phyloP scores from a whole-genome alignment of 2,113 vertebrate genomes.

The Nipponia nippon region DNA sequence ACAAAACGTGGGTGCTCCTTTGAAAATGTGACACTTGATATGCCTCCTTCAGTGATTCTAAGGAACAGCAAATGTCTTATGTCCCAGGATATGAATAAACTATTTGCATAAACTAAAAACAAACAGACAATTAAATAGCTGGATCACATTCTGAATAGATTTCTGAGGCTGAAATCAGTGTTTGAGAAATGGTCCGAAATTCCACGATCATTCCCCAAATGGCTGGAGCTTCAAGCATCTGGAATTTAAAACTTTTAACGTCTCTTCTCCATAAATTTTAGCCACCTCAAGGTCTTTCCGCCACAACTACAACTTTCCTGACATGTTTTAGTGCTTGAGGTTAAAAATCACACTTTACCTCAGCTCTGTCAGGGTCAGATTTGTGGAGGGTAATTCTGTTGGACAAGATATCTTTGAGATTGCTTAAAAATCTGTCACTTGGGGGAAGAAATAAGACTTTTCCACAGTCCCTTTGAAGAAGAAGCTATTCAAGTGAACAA shows the following conservation, averaged over 20 bases:
- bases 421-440: background rate
- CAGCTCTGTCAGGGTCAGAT: conserved; percentile 43
- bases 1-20: background rate
- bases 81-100: background rate
- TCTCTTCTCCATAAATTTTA: conserved; percentile 50
- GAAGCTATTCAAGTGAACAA: conserved; percentile 13
- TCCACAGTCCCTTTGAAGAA: conserved; percentile 30
- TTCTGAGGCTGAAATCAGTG: background rate
- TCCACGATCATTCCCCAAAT: conserved; percentile 23
- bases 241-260: background rate
- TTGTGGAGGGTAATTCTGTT: conserved; percentile 45
- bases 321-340: conserved; percentile 17
- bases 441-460: background rate
- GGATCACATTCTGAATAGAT: background rate
- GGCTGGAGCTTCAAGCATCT: conserved; percentile 47
- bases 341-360: conserved; percentile 45
- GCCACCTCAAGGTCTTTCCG: background rate
- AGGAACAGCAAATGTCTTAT: background rate
- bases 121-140: background rate
- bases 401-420: background rate
- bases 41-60: background rate
- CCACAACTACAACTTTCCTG: background rate
- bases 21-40: background rate
- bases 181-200: background rate
- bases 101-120: background rate